A percentile compares a stretch with the other conserved stretches of the same genome.
phyloP scores from a whole-genome alignment of 2,797 vertebrate genomes.

The Sphenodon punctatus region DNA sequence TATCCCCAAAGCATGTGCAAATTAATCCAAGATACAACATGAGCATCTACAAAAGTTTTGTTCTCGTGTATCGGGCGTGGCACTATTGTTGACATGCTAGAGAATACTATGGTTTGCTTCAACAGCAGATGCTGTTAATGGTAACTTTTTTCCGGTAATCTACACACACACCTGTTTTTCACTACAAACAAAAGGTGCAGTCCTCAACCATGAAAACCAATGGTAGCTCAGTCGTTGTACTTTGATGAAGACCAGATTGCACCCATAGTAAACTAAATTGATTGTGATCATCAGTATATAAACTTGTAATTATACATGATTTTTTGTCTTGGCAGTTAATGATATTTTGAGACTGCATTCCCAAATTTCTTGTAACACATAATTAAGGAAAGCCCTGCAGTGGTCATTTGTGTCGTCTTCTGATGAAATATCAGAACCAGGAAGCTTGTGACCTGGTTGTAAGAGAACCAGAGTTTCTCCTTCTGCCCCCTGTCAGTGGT shows the following conservation, averaged over 20 bases:
- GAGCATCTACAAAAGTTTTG: too few relatives aligned
- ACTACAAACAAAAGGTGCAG: too few relatives aligned
- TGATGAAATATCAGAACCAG: background rate
- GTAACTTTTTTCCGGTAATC: background rate
- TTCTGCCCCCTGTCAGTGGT: too few relatives aligned
- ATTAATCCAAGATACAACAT: too few relatives aligned
- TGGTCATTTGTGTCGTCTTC: rapidly evolving
- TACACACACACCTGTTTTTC: too few relatives aligned
- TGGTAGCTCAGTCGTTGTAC: too few relatives aligned
- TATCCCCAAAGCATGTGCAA: too few relatives aligned
- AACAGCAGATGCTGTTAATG: background rate
- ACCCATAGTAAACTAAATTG: background rate
- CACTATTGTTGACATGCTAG: background rate
- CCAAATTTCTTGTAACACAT: background rate
- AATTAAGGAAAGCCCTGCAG: background rate
- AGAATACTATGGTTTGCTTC: background rate
- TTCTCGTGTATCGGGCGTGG: too few relatives aligned
- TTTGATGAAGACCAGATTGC: too few relatives aligned
- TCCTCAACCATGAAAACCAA: too few relatives aligned
- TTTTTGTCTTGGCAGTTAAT: background rate
- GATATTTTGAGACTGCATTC: background rate
- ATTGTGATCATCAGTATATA: background rate
- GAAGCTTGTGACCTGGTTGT: too few relatives aligned
- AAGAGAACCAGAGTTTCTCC: too few relatives aligned
- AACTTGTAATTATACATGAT: rapidly evolving